Conservation (phyloP, 2,888 invertebrate species). For the Spatulosminthurus flaviceps region DNA sequence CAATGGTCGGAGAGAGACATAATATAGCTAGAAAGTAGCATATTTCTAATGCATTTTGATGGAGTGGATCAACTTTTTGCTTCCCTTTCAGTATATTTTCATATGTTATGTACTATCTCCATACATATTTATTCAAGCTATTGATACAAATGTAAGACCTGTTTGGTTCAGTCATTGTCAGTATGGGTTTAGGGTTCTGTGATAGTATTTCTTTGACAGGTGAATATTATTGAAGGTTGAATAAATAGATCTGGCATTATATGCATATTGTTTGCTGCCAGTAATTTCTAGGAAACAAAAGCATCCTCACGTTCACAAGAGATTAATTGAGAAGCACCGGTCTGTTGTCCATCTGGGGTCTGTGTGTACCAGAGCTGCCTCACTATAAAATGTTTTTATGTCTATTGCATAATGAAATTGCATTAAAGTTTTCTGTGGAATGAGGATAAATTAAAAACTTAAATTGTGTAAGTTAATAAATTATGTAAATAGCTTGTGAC, state of each 20-base stretch:
- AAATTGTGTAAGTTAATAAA: no score
- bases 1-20: background rate
- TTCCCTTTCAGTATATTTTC: background rate
- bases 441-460: no score
- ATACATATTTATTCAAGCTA: background rate
- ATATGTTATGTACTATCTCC: no score
- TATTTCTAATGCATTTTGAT: background rate
- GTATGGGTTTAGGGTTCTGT: slow-evolving; percentile 2
- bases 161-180: slow-evolving; percentile 7
- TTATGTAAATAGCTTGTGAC: no score
- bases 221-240: slow-evolving; percentile 34
- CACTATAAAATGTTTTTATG: no score
- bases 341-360: slow-evolving; percentile 2
- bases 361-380: no score
- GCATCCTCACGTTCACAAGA: slow-evolving; percentile 26
- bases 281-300: slow-evolving; percentile 28
- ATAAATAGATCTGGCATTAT: slow-evolving; percentile 13
- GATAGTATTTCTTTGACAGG: slow-evolving; percentile 38
- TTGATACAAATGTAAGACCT: background rate
- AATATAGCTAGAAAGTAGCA: background rate
- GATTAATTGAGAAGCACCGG: slow-evolving; percentile 38
- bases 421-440: no score
- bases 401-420: no score
- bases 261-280: slow-evolving; percentile 23
- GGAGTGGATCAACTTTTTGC: slow-evolving; percentile 13